A percentile compares a stretch with the other conserved stretches of the same genome.
Conservation (phyloP, 2,797 vertebrate genomes). For the Delichon dasypus region DNA sequence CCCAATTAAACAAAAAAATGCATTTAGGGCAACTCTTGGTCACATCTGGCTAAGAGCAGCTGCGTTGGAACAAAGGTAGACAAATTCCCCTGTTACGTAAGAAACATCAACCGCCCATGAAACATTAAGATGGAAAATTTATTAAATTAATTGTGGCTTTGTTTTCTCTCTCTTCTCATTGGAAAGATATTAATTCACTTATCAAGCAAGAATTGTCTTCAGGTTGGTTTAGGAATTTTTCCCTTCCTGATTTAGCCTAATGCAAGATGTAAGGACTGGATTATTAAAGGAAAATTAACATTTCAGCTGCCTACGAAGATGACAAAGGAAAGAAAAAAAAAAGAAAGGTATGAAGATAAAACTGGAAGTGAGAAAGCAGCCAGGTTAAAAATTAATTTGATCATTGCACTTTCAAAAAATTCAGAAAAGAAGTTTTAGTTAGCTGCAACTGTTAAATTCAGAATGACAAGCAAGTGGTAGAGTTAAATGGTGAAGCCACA, state of each 20-base stretch:
- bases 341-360: background rate
- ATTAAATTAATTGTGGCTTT: constrained; percentile 6
- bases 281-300: background rate
- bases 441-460: background rate
- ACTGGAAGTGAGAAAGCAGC: background rate
- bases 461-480: background rate
- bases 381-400: background rate
- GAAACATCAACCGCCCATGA: constrained; percentile 10
- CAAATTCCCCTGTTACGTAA: background rate
- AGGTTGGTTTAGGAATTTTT: background rate
- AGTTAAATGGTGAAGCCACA: background rate
- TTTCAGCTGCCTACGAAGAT: background rate
- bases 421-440: background rate
- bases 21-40: background rate
- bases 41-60: constrained; percentile 47
- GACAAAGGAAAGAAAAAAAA: background rate
- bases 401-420: background rate
- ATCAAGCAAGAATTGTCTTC: background rate
- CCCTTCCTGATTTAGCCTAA: background rate
- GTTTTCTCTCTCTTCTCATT: background rate
- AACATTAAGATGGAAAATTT: constrained; percentile 5
- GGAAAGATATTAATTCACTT: background rate
- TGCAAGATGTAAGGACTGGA: background rate
- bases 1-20: constrained; percentile 26
- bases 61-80: constrained; percentile 16